These are phyloP conservation scores for Dicaeum eximium DNA, from an alignment of 2,113 vertebrate genomes.

Conservation along the genomic window DNA sequence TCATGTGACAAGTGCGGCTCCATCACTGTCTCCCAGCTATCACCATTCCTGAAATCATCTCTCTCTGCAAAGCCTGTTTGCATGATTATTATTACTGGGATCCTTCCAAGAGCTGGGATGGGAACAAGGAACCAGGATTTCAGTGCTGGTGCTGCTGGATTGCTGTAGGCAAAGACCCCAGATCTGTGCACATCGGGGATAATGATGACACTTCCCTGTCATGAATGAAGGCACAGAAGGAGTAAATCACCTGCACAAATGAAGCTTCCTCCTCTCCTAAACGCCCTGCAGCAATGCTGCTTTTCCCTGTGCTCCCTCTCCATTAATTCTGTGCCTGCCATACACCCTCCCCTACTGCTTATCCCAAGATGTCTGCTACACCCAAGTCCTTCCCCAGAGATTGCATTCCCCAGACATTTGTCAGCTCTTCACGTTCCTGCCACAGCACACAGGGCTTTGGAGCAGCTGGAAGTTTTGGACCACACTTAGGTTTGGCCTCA, in stretches of 20 bases:
- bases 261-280: not conserved
- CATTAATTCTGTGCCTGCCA: not conserved
- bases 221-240: not conserved
- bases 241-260: not conserved
- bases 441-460: not conserved
- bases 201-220: not conserved
- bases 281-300: not conserved
- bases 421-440: not conserved
- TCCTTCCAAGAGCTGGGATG: not conserved
- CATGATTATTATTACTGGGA: not conserved
- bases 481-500: not conserved
- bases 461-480: not conserved
- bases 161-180: not conserved
- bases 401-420: not conserved
- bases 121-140: not conserved
- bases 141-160: fast-evolving
- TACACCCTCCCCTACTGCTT: not conserved
- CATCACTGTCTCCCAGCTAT: not conserved
- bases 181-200: not conserved
- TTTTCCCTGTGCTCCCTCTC: not conserved
- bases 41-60: not conserved
- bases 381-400: not conserved
- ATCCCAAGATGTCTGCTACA: not conserved
- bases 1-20: not conserved
- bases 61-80: not conserved